These are phyloP conservation scores for Thamnophis sirtalis DNA, from an alignment of 2,113 vertebrate species.

Conservation along the genomic window DNA sequence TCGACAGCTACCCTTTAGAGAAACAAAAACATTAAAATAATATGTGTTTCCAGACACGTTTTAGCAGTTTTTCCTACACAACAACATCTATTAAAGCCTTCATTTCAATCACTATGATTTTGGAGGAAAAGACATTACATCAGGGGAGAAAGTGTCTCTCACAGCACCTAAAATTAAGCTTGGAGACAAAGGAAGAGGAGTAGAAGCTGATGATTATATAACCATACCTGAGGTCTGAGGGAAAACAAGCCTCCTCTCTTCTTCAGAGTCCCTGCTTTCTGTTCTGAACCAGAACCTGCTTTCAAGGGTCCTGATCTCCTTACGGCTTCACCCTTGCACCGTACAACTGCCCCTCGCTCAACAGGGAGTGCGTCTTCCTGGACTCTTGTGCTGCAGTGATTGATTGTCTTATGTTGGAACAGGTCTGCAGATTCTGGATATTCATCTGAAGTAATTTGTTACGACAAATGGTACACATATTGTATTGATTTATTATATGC, in stretches of 20 bases:
- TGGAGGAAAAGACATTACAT: not conserved
- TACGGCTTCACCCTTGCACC: conserved; percentile 45
- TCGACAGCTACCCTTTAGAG: conserved; percentile 47
- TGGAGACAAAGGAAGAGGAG: not conserved
- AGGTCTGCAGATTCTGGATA: conserved; percentile 10
- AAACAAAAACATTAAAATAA: conserved; percentile 4
- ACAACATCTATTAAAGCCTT: not conserved
- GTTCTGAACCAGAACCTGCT: not conserved
- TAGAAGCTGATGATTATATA: not conserved
- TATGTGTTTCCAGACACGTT: not conserved
- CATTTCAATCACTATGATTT: not conserved
- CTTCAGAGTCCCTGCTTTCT: conserved; percentile 26
- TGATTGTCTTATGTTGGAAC: conserved; percentile 15
- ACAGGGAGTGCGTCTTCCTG: conserved; percentile 5
- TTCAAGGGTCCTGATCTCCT: conserved; percentile 45
- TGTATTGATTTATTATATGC: not conserved
- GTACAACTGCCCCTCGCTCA: conserved; percentile 51
- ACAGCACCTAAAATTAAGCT: not conserved
- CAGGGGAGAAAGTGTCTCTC: not conserved
- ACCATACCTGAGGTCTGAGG: conserved; percentile 57
- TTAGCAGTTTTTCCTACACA: not conserved
- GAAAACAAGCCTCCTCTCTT: conserved; percentile 41
- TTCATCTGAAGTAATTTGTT: conserved; percentile 17
- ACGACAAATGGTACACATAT: not conserved
- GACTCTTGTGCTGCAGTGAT: not conserved